Evolutionary conservation across 2,113 vertebrate species (phyloP), one percentile per base, ranked within the genome.

Genomic region (Rhinichthys klamathensis): DNA sequence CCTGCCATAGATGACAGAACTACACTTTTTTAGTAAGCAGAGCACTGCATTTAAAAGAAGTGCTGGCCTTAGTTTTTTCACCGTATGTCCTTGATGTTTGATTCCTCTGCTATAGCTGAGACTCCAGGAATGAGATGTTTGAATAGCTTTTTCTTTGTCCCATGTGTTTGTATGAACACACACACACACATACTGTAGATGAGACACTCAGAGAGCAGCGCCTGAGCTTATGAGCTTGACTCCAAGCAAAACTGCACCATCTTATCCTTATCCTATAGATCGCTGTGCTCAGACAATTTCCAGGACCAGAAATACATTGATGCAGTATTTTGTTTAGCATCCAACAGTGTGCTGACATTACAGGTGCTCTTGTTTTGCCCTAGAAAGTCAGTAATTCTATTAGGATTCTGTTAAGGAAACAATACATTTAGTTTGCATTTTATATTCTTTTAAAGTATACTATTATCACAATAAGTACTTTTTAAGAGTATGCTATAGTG

Each of bases 21-120:
- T 18, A 8, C 27, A 32, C 4, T 82, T n/a, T n/a, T n/a, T n/a
- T n/a, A n/a, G n/a, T n/a, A n/a, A n/a, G n/a, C n/a, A n/a, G n/a
- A n/a, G n/a, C n/a, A n/a, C n/a, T n/a, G n/a, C n/a, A 70, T 92
- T 93, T 92, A 80, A 80, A 80, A 85, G 4, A 69, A 69, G 82
- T 72, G 74, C 83, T 85, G 56, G 70, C 72, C 6, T 79, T 81
- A 46, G 41, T 75, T 30, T 73, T 76, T 7, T 46, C 3, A 41
- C 35, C 60, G 69, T 23, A 70, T 73, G 85, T 85, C 32, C 75
- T 58, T 78, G 51, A 32, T 58, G 51, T 60, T 78, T 41, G n/a
- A n/a, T n/a, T n/a, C n/a, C 54, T 60, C 54, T 25, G 58, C 75
- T 51, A 83, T 51, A 73, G 51, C 63, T 61, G 78, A 80, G 15